phyloP scores from a whole-genome alignment of 2,888 invertebrate species.

The Poecilus cupreus region DNA sequence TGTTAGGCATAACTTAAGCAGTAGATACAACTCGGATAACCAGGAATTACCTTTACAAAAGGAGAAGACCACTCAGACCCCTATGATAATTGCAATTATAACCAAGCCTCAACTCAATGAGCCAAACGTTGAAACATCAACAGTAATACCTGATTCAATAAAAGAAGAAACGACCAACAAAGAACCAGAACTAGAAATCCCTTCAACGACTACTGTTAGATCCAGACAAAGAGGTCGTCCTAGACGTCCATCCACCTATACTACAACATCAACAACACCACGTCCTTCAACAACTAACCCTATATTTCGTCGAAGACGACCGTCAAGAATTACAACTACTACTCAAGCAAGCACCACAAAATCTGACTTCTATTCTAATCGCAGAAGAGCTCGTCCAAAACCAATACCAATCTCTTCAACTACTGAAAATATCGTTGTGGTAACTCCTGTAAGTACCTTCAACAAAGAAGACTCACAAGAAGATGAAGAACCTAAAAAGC shows the following conservation, averaged over 20 bases:
- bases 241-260: slow-evolving; percentile 41
- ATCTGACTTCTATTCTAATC: background rate
- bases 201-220: slow-evolving; percentile 8
- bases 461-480: background rate
- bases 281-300: slow-evolving; percentile 44
- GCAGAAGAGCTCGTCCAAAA: no score
- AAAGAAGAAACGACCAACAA: slow-evolving; percentile 34
- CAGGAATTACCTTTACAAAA: slow-evolving; percentile 48
- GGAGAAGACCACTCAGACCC: slow-evolving; percentile 35
- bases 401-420: slow-evolving; percentile 3
- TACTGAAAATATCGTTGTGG: background rate
- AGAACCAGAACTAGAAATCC: no score
- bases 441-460: background rate
- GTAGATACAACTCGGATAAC: slow-evolving; percentile 65
- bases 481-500: slow-evolving; percentile 50
- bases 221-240: slow-evolving; percentile 49
- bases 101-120: slow-evolving; percentile 51
- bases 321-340: slow-evolving; percentile 53
- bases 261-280: slow-evolving; percentile 21
- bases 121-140: slow-evolving; percentile 1
- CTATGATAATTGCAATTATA: slow-evolving; percentile 45
- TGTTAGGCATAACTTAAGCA: slow-evolving; percentile 65
- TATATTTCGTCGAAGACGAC: slow-evolving; percentile 49
- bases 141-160: slow-evolving; percentile 27
- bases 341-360: background rate